Base-by-base conservation (phyloP, 2,797 vertebrate species). In the Sitta carolinensis region DNA sequence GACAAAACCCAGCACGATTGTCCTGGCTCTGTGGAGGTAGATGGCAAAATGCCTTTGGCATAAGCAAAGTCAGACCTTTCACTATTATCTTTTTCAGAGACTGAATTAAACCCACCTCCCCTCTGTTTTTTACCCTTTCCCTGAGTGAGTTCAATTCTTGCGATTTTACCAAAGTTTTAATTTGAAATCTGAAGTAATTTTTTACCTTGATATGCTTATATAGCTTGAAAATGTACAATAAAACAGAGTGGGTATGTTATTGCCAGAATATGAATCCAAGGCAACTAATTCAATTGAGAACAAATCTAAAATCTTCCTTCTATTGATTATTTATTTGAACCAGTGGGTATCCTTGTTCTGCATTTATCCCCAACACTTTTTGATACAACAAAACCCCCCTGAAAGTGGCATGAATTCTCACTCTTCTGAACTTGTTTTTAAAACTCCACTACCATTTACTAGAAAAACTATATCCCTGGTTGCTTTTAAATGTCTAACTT, bases 21-120 rank as follows among this genome's bases (percentile, higher is more conserved):
- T 87, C 76, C 83, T 93, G 91, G 91, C 94, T 69, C 83, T 59
- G 54, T 62, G 73, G 85, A 91, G 66, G 69, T 59, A 58, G 85
- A 91, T 94, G 95, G 94, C 96, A 95, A 78, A 88, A 59, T 90
- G 93, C 94, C 95, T 63, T 81, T 84, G 90, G 69, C 73, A 50
- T 12, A 29, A 52, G 66, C 26, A 30, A 34, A 85, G 36, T 69
- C 85, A 94, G 63, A 45, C 76, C 90, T 94, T 79, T 91, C 80
- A 38, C 76, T 91, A 15, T 86, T 94, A 55, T 76, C 73, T 94
- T 75, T 69, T 52, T 69, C 76, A 88, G 79, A 83, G 47, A 34
- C 8, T 10, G 36, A 84, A 63, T 79, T 82, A 70, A 94, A 92
- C 40, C 22, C 1, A 1, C 27, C 45, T 69, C 34, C 29, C 14